Evolutionary conservation across 2,797 vertebrate species (phyloP).

Genomic region (Dromococcyx pavoninus): DNA sequence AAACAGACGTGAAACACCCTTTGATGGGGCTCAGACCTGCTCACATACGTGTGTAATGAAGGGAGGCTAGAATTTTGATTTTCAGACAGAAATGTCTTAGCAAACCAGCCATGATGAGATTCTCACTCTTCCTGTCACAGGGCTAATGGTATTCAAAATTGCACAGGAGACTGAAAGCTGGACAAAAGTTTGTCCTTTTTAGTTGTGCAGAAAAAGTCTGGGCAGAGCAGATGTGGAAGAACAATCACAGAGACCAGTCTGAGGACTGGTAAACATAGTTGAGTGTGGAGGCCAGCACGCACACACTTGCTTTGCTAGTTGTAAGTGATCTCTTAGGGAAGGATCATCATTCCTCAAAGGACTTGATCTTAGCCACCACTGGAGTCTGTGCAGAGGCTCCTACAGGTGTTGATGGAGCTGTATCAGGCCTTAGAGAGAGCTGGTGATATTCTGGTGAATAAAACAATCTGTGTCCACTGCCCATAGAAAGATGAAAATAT

Average conservation of each 20-base stretch:
- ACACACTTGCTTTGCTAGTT: not conserved
- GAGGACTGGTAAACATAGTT: not conserved
- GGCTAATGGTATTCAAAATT: not conserved
- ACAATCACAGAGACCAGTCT: not conserved
- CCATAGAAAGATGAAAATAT: not conserved
- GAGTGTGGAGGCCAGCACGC: not conserved
- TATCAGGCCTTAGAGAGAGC: not conserved
- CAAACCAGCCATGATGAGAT: not conserved
- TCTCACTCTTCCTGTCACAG: not conserved
- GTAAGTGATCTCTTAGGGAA: not conserved
- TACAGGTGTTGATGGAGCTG: not conserved
- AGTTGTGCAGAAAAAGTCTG: not conserved
- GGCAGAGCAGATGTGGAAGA: not conserved
- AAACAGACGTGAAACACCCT: not conserved
- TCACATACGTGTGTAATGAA: not conserved
- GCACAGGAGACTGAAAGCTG: not conserved
- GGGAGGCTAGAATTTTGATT: not conserved
- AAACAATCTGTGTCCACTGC: not conserved
- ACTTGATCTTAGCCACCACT: not conserved
- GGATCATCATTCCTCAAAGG: not conserved
- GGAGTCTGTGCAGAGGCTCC: not conserved
- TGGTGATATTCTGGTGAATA: not conserved
- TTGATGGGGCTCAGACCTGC: not conserved
- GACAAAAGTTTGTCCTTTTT: not conserved
- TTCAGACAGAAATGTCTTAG: slow-evolving; percentile 1